Evolutionary conservation across 2,888 invertebrate genomes (phyloP).

Genomic region (Agriotes lineatus): DNA sequence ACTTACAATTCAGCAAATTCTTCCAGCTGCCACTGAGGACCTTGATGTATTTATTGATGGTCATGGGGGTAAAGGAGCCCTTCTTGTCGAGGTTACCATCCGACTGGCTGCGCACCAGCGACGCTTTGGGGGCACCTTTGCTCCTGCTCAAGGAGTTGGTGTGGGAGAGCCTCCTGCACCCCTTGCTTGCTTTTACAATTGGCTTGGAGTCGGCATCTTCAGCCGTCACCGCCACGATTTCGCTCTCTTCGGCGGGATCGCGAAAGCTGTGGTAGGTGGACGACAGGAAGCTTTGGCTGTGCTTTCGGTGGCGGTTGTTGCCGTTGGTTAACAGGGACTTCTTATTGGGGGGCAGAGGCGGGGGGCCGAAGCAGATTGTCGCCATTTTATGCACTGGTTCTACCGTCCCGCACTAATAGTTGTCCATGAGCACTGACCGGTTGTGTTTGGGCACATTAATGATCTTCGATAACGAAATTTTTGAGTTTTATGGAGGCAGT

Average conservation of each 20-base stretch:
- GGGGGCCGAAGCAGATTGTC: slow-evolving; percentile 71
- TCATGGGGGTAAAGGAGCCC: slow-evolving; percentile 61
- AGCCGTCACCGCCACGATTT: slow-evolving; percentile 54
- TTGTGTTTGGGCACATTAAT: no score
- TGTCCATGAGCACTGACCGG: no score
- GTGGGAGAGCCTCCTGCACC: slow-evolving; percentile 58
- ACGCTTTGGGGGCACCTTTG: slow-evolving; percentile 52
- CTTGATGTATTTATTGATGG: slow-evolving; percentile 77
- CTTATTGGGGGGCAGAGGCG: slow-evolving; percentile 71
- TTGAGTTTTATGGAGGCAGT: no score
- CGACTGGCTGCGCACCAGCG: slow-evolving; percentile 77
- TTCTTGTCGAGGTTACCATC: slow-evolving; percentile 75
- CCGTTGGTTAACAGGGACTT: slow-evolving; percentile 56
- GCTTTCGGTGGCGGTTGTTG: slow-evolving; percentile 47
- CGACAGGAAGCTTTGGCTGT: slow-evolving; percentile 63
- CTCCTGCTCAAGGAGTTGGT: slow-evolving; percentile 67
- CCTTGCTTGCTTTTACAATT: slow-evolving; percentile 49
- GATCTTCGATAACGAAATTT: no score
- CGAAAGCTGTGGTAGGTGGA: slow-evolving; percentile 72
- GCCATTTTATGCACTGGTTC: slow-evolving; percentile 63
- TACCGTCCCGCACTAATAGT: background rate
- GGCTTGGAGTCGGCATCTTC: slow-evolving; percentile 55
- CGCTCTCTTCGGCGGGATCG: slow-evolving; percentile 69
- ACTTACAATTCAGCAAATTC: slow-evolving; percentile 84
- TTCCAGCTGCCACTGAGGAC: slow-evolving; percentile 85